Percentiles rank a stretch among this genome's conserved stretches.
Evolutionary conservation across 2,113 vertebrate species (phyloP).

Genomic region (western clawed frog (Xenopus tropicalis)): UCB_Xtro_10.0 CM004444.2:13704501-13705000

Average conservation of each 20-base stretch:
- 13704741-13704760: neutral
- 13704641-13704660: too few relatives aligned
- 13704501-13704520: too few relatives aligned
- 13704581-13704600: too few relatives aligned
- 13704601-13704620: too few relatives aligned
- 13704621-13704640: too few relatives aligned
- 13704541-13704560: too few relatives aligned
- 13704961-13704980: conserved; percentile 2
- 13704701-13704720: too few relatives aligned
- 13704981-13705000: neutral
- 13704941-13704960: neutral
- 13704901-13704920: neutral
- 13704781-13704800: neutral
- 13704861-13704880: neutral
- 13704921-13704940: conserved; percentile 7
- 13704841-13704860: neutral
- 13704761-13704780: neutral
- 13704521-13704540: too few relatives aligned
- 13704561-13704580: too few relatives aligned
- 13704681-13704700: too few relatives aligned
- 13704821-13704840: conserved; percentile 16
- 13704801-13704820: neutral
- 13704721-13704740: too few relatives aligned
- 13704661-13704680: too few relatives aligned
- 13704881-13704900: neutral